Base-by-base conservation (phyloP, 2,797 vertebrate genomes). In the Meda fulgida region DNA sequence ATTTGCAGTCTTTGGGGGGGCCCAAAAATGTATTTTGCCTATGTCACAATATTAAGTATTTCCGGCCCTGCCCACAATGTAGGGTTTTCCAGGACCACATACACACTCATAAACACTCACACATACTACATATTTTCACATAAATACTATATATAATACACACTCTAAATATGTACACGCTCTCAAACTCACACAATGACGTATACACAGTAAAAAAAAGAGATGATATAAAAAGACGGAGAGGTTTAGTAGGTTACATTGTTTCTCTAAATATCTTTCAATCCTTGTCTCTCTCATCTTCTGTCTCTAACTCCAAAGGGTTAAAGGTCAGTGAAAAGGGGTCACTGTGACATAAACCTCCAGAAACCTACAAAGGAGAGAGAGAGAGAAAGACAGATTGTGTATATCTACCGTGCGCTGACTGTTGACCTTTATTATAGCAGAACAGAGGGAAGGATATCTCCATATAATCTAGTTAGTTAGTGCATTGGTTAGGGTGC, bases 401-500 rank as follows among this genome's bases (percentile, higher is more conserved):
- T 40, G 18, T n/a, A 34, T 36, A 80, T 67, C 43, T 48, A 19
- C 29, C 2, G 1, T 51, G 38, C 0, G 9, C 58, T 48, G 86
- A 19, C 34, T 8, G 77, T 89, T 92, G 93, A 93, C 92, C 92
- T 93, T 92, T 92, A 91, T 91, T 89, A 90, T 60, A 86, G 88
- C 83, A 91, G n/a, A 90, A 89, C 90, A 91, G 90, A 92, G 87
- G 85, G 16, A 51, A 51, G 29, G 43, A 67, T 26, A 67, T 29
- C 60, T 34, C 58, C 65, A 51, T 69, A 69, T 69, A 67, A 80
- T 69, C 65, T 67, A 26, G 38, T 55, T 23, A 43, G 60, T 66
- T 51, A 31, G 16, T 9, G 65, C 29, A 58, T 19, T 55, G 36
- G 73, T 36, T 26, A 31, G 11, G 48, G n/a, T 53, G 65, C 14